Percentiles rank a stretch among this genome's conserved stretches.
Conservation (phyloP, 1,140 invertebrate genomes). For the Thaumatotibia leucotreta region DNA sequence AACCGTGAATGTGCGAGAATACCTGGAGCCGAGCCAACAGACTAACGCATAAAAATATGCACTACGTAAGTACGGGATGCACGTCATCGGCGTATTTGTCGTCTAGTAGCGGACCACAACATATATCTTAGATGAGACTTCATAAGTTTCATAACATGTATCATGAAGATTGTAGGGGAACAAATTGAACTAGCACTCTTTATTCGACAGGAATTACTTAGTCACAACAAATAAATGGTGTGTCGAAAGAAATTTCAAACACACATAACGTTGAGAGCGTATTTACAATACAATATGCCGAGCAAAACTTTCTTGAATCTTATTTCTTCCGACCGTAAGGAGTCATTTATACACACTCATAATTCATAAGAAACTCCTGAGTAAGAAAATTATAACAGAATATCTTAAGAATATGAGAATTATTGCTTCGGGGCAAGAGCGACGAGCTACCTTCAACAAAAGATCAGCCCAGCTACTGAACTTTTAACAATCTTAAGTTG, state of each 20-base stretch:
- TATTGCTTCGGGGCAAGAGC: neutral
- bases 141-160: neutral
- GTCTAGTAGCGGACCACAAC: neutral
- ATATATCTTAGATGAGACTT: neutral
- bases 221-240: neutral
- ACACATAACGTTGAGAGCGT: neutral
- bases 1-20: slow-evolving; percentile 4
- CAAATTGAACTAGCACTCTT: neutral
- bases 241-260: neutral
- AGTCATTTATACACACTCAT: neutral
- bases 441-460: slow-evolving; percentile 6
- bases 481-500: slow-evolving; percentile 1
- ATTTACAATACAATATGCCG: neutral
- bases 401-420: slow-evolving; percentile 3
- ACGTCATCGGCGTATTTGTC: neutral
- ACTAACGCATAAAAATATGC: slow-evolving; percentile 12
- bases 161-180: neutral
- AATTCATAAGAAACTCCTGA: neutral
- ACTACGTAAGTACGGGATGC: neutral
- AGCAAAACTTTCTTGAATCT: neutral
- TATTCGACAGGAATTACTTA: neutral
- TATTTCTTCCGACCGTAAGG: slow-evolving; percentile 1
- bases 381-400: slow-evolving; percentile 3
- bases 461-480: slow-evolving; percentile 1
- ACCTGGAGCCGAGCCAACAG: neutral